A percentile compares a stretch with the other conserved stretches of the same genome.
These are phyloP conservation scores for Phocides pigmalion DNA, from an alignment of 1,140 invertebrate genomes.

Conservation along the genomic window DNA sequence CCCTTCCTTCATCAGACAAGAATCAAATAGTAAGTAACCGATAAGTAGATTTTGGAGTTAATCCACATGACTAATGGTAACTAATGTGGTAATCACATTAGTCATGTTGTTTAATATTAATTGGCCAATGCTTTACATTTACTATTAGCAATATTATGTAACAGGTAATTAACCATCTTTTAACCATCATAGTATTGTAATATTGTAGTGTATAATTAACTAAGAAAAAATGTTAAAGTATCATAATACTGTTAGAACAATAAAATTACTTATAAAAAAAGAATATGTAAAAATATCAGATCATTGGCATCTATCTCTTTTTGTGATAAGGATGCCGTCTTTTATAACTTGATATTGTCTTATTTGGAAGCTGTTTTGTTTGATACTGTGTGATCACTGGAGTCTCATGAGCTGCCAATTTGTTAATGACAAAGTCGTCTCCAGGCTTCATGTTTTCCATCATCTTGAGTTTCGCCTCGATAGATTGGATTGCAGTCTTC, in stretches of 20 bases:
- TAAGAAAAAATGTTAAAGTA: not conserved
- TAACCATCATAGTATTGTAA: too few relatives aligned
- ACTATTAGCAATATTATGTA: too few relatives aligned
- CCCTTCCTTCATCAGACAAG: too few relatives aligned
- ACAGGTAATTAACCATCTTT: too few relatives aligned
- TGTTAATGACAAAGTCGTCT: conserved; percentile 90
- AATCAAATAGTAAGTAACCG: too few relatives aligned
- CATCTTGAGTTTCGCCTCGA: conserved; percentile 93
- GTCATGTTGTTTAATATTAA: too few relatives aligned
- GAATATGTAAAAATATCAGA: conserved; percentile 6
- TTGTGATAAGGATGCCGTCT: conserved; percentile 80
- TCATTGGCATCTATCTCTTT: conserved; percentile 67
- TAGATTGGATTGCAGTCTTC: conserved; percentile 92
- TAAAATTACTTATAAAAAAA: not conserved
- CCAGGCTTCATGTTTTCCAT: conserved; percentile 88
- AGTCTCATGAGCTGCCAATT: conserved; percentile 85
- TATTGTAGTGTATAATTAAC: not conserved
- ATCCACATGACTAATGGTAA: too few relatives aligned
- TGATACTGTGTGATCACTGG: conserved; percentile 88
- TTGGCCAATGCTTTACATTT: too few relatives aligned
- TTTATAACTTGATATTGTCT: conserved; percentile 70
- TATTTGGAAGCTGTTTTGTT: conserved; percentile 84
- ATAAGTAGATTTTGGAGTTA: too few relatives aligned
- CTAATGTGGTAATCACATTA: too few relatives aligned
- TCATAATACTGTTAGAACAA: conserved; percentile 20